These are phyloP conservation scores for Leptinotarsa tumamoca DNA, from an alignment of 2,888 invertebrate species.

Conservation along the genomic window DNA sequence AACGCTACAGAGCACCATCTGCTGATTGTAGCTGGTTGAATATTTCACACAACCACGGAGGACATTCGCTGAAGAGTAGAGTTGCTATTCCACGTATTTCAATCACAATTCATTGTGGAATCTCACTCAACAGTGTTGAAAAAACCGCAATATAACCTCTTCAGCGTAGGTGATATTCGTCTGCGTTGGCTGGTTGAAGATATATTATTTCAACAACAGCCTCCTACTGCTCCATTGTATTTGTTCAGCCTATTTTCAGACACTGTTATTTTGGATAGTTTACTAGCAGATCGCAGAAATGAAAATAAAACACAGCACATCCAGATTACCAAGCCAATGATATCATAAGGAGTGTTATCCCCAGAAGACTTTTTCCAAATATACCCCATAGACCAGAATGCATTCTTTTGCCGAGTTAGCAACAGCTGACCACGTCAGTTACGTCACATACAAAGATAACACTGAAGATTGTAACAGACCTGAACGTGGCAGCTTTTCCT, in stretches of 20 bases:
- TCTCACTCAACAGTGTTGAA: too few relatives aligned
- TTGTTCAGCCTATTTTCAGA: constrained; percentile 82
- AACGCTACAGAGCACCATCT: too few relatives aligned
- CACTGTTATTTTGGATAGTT: constrained; percentile 91
- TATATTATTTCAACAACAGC: too few relatives aligned
- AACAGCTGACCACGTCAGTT: constrained; percentile 98
- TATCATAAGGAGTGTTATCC: constrained; percentile 73
- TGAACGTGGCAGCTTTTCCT: constrained; percentile 91
- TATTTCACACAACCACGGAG: too few relatives aligned
- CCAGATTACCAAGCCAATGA: constrained; percentile 94
- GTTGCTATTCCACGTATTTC: too few relatives aligned
- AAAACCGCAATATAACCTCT: too few relatives aligned
- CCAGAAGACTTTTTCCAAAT: constrained; percentile 58
- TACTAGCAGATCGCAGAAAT: constrained; percentile 91
- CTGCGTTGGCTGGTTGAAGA: too few relatives aligned
- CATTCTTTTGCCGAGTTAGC: constrained; percentile 87
- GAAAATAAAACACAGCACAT: constrained; percentile 96
- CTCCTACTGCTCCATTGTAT: constrained; percentile 73
- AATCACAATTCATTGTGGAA: too few relatives aligned
- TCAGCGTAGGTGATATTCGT: too few relatives aligned
- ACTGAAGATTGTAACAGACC: constrained; percentile 94
- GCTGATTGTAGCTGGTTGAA: too few relatives aligned
- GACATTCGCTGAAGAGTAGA: too few relatives aligned
- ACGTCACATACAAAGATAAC: constrained; percentile 92
- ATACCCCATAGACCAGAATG: constrained; percentile 78